Percentiles rank a stretch among this genome's conserved stretches.
Conservation (phyloP, 2,113 vertebrate genomes). For the Enhydra lutris region DNA sequence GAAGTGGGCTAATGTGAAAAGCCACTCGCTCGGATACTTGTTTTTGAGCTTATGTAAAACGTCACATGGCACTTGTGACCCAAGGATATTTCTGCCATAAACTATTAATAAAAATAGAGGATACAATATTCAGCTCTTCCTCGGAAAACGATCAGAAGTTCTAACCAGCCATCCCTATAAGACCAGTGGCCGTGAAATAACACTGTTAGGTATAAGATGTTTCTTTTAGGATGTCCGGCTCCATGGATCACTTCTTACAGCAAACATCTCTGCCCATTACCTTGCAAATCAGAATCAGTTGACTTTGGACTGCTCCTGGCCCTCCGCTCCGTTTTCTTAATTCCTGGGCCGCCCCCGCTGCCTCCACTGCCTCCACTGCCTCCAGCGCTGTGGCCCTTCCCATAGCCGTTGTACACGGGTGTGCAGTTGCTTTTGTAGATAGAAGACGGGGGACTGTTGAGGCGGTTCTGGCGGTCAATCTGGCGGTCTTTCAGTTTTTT, state of each 20-base stretch:
- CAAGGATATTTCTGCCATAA: neutral
- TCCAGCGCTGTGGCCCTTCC: slow-evolving; percentile 85
- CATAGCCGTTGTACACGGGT: slow-evolving; percentile 90
- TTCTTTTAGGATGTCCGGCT: neutral
- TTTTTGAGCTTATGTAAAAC: neutral
- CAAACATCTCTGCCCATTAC: slow-evolving; percentile 73
- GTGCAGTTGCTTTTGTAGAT: slow-evolving; percentile 91
- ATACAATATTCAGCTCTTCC: neutral
- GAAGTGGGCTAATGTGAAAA: neutral
- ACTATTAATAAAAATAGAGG: neutral
- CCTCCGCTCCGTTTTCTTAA: slow-evolving; percentile 91
- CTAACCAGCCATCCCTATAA: neutral
- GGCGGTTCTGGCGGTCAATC: slow-evolving; percentile 94
- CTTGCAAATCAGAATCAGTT: slow-evolving; percentile 89
- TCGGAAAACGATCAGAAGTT: neutral
- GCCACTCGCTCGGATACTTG: neutral
- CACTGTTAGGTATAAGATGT: neutral
- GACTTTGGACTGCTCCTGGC: slow-evolving; percentile 93
- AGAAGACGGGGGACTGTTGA: slow-evolving; percentile 93
- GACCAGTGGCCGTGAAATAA: neutral
- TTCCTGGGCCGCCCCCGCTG: slow-evolving; percentile 79
- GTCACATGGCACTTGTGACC: neutral
- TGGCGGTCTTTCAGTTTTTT: slow-evolving; percentile 96
- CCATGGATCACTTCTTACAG: neutral
- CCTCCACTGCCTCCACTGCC: slow-evolving; percentile 78